Percentiles rank a stretch among this genome's conserved stretches.
Evolutionary conservation across 2,797 vertebrate genomes (phyloP).

Genomic region (Xenopus petersii): DNA sequence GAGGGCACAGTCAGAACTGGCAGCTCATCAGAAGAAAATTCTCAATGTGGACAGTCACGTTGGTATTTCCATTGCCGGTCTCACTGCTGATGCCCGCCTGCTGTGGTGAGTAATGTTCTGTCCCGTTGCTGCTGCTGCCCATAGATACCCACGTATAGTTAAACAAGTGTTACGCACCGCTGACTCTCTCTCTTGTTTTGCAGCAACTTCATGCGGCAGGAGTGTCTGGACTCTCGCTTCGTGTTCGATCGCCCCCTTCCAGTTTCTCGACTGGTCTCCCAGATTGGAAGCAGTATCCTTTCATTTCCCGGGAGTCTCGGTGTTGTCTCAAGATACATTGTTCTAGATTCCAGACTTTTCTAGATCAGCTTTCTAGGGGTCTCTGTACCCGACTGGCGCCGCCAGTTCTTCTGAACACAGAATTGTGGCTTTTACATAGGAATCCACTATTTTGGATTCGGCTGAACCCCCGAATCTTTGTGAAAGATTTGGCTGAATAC

Average conservation of each 20-base stretch:
- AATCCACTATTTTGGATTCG: no score
- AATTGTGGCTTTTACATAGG: no score
- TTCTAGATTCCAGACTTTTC: no score
- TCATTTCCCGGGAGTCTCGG: constrained; percentile 4
- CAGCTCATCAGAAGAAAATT: constrained; percentile 98
- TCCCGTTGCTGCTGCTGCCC: background rate
- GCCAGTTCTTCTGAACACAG: no score
- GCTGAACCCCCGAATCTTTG: no score
- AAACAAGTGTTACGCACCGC: no score
- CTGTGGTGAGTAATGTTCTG: constrained; percentile 77
- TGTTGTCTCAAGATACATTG: no score
- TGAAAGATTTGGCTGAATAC: no score
- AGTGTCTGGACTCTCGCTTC: constrained; percentile 95
- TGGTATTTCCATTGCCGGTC: constrained; percentile 95
- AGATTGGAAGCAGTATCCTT: constrained; percentile 99
- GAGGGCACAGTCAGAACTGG: constrained; percentile 97
- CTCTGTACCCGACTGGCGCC: no score
- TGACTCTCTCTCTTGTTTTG: constrained; percentile 8
- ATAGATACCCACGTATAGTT: no score
- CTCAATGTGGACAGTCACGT: constrained; percentile 94
- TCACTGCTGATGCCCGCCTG: constrained; percentile 92
- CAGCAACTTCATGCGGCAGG: constrained; percentile 98
- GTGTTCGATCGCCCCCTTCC: constrained; percentile 95
- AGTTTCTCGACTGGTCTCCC: constrained; percentile 87
- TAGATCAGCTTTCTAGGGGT: no score